A percentile compares a stretch with the other conserved stretches of the same genome.
Conservation (phyloP, 2,797 vertebrate species). For the Acomys russatus region DNA sequence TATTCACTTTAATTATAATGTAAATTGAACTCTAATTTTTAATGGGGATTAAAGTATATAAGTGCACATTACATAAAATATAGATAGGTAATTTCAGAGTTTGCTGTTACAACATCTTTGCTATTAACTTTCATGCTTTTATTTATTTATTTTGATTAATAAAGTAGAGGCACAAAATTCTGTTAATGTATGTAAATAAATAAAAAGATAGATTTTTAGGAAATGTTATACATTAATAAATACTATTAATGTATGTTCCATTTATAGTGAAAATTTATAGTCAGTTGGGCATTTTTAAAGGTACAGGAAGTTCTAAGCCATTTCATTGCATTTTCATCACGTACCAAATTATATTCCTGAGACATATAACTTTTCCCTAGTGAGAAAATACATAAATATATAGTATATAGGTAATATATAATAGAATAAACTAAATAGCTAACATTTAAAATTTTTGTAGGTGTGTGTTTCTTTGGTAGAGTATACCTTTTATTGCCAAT, state of each 20-base stretch:
- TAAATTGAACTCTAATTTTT: conserved; percentile 54
- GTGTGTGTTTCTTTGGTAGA: conserved; percentile 37
- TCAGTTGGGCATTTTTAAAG: conserved; percentile 53
- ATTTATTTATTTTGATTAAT: conserved; percentile 31
- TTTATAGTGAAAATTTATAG: conserved; percentile 49
- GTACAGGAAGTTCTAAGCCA: neutral
- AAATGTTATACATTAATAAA: neutral
- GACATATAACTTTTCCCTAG: conserved; percentile 5
- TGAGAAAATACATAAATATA: neutral
- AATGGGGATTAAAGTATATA: conserved; percentile 15
- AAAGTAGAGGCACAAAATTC: conserved; percentile 45
- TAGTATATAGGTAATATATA: conserved; percentile 43
- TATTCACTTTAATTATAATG: conserved; percentile 57
- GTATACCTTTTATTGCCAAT: neutral
- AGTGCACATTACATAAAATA: neutral
- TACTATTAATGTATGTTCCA: neutral
- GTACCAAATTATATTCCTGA: conserved; percentile 43
- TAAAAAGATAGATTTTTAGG: conserved; percentile 40
- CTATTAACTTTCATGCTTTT: conserved; percentile 24
- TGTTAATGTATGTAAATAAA: conserved; percentile 50
- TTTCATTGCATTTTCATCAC: conserved; percentile 25
- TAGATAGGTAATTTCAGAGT: conserved; percentile 17
- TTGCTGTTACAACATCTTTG: conserved; percentile 17
- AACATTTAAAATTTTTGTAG: conserved; percentile 47
- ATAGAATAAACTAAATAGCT: conserved; percentile 23